Percentiles rank a stretch among this genome's conserved stretches.
These are phyloP conservation scores for Tupaia tana DNA, from an alignment of 2,113 vertebrate genomes.

Conservation along the genomic window DNA sequence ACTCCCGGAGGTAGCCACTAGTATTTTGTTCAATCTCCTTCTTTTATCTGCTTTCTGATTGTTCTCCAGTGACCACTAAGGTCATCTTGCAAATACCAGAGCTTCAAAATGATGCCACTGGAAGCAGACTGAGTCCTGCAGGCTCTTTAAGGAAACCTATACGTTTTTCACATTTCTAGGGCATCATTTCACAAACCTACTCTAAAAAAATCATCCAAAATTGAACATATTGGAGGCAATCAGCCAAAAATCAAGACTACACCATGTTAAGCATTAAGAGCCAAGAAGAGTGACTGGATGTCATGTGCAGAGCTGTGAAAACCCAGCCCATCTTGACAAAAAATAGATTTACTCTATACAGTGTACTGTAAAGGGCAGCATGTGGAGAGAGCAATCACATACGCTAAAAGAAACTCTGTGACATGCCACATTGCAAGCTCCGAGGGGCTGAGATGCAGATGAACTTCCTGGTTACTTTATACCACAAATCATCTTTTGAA, in stretches of 20 bases:
- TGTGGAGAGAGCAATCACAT: constrained; percentile 74
- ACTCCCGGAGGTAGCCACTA: not conserved
- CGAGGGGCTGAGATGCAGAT: not conserved
- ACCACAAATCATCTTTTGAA: not conserved
- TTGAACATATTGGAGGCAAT: constrained; percentile 80
- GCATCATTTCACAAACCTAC: constrained; percentile 77
- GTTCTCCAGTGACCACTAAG: not conserved
- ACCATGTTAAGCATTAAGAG: constrained; percentile 80
- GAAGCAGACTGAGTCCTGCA: constrained; percentile 35
- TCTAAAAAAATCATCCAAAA: constrained; percentile 76
- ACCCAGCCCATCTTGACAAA: constrained; percentile 80
- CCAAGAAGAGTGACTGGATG: constrained; percentile 79
- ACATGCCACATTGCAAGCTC: constrained; percentile 61
- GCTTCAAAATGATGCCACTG: constrained; percentile 15
- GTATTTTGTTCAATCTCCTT: not conserved
- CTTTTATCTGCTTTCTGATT: not conserved
- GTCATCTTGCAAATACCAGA: not conserved
- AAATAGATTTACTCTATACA: constrained; percentile 79
- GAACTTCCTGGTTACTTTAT: not conserved
- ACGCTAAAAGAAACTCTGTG: constrained; percentile 69
- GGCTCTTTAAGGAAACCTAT: constrained; percentile 74
- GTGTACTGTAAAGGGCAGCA: constrained; percentile 76
- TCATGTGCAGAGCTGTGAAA: constrained; percentile 78
- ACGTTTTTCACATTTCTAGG: constrained; percentile 73
- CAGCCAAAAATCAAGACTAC: constrained; percentile 82